These are phyloP conservation scores for Odontomachus brunneus DNA, from an alignment of 1,140 invertebrate species.

Conservation along the genomic window DNA sequence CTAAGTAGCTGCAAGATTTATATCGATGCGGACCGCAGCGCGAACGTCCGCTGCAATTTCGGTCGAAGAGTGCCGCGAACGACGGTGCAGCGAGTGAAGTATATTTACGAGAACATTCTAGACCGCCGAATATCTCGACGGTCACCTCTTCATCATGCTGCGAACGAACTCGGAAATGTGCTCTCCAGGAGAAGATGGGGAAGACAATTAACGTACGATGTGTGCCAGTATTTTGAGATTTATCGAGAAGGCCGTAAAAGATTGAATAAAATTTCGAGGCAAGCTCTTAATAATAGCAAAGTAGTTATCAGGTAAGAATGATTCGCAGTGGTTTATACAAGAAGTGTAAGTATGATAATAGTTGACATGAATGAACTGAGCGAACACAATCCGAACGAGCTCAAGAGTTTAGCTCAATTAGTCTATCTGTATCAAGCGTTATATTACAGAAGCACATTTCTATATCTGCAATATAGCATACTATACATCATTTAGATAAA, in stretches of 20 bases:
- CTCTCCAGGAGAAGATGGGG: conserved; percentile 52
- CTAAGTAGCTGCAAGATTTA: conserved; percentile 61
- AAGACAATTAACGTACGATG: conserved; percentile 40
- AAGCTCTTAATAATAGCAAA: not conserved
- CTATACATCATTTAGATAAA: too few relatives aligned
- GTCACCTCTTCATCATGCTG: conserved; percentile 41
- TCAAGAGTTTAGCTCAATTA: too few relatives aligned
- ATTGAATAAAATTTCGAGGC: not conserved
- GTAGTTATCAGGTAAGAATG: conserved; percentile 19
- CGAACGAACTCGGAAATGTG: conserved; percentile 44
- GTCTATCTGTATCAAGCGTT: too few relatives aligned
- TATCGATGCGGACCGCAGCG: not conserved
- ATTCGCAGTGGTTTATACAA: not conserved
- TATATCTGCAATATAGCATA: too few relatives aligned
- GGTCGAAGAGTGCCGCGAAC: not conserved
- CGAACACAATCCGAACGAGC: not conserved
- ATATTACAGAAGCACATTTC: too few relatives aligned
- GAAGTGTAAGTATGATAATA: not conserved
- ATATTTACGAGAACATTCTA: conserved; percentile 54
- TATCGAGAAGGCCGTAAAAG: conserved; percentile 48
- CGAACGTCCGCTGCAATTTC: conserved; percentile 14
- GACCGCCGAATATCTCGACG: conserved; percentile 23
- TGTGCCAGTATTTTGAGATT: conserved; percentile 40
- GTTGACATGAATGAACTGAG: not conserved
- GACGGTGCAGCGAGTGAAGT: conserved; percentile 22